Evolutionary conservation across 2,797 vertebrate species (phyloP).

Genomic region (Lepidocolaptes lacrymiger): DNA sequence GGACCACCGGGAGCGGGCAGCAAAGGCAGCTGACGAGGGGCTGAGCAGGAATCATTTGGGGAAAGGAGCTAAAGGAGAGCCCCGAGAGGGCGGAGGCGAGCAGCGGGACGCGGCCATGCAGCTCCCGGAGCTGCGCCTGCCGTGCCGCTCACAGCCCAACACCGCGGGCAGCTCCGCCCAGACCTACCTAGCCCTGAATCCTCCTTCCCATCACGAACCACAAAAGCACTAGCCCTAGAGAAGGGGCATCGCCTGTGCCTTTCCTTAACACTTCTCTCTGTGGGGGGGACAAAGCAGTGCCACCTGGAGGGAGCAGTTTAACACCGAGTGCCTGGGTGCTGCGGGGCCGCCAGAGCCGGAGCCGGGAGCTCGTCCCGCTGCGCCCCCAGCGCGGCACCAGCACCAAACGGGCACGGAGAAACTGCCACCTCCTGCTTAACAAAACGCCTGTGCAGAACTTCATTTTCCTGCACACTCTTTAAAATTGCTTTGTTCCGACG

Average conservation of each 20-base stretch:
- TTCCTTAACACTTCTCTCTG: background rate
- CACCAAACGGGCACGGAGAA: rapidly evolving
- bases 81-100: background rate
- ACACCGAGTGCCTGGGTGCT: background rate
- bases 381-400: background rate
- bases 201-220: background rate
- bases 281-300: rapidly evolving
- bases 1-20: background rate
- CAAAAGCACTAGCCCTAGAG: background rate
- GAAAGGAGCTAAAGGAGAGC: background rate
- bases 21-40: background rate
- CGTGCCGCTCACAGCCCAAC: rapidly evolving
- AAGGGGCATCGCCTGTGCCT: rapidly evolving
- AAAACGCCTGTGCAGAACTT: background rate
- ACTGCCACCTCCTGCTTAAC: background rate
- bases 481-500: background rate
- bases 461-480: background rate
- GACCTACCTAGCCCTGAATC: rapidly evolving
- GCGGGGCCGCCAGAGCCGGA: rapidly evolving
- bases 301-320: rapidly evolving
- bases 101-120: background rate
- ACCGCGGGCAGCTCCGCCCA: rapidly evolving
- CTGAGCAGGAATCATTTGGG: background rate
- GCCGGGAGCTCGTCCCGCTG: rapidly evolving
- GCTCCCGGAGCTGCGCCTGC: background rate